These are phyloP conservation scores for Thamnophis sirtalis DNA, from an alignment of 2,113 vertebrate species.

Conservation along the genomic window DNA sequence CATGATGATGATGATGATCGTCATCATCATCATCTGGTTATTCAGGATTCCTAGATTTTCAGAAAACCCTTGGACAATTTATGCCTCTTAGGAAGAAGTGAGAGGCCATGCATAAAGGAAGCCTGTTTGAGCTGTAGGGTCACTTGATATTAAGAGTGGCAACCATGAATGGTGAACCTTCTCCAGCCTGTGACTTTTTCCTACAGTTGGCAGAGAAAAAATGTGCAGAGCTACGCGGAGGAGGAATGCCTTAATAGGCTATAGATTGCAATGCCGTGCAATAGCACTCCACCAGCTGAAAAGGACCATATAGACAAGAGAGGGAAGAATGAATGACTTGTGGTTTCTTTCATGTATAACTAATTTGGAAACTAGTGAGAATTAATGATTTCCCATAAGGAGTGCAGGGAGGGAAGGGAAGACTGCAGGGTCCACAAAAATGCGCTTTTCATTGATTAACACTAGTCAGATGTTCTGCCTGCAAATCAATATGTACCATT, in stretches of 20 bases:
- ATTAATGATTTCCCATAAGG: constrained; percentile 12
- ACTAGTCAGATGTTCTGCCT: not conserved
- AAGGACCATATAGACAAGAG: not conserved
- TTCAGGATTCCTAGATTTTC: not conserved
- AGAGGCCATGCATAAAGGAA: too few species aligned
- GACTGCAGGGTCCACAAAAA: constrained; percentile 1
- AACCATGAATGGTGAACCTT: too few species aligned
- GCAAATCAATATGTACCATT: constrained; percentile 7
- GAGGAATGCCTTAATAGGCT: not conserved
- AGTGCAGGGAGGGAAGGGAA: not conserved
- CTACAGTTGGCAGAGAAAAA: not conserved
- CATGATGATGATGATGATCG: not conserved
- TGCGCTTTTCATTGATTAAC: constrained; percentile 11
- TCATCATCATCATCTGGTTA: not conserved
- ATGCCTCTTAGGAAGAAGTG: not conserved
- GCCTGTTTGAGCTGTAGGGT: not conserved
- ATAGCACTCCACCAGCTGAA: not conserved
- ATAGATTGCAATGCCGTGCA: not conserved
- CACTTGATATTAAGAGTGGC: not conserved
- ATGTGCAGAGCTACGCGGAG: not conserved
- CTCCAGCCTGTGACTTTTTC: not conserved
- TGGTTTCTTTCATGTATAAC: constrained; percentile 23
- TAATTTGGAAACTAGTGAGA: constrained; percentile 21
- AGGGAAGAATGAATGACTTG: not conserved
- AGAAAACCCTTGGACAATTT: not conserved